Evolutionary conservation across 1,140 invertebrate genomes (phyloP).

Genomic region (Rhopalosiphum maidis): DNA sequence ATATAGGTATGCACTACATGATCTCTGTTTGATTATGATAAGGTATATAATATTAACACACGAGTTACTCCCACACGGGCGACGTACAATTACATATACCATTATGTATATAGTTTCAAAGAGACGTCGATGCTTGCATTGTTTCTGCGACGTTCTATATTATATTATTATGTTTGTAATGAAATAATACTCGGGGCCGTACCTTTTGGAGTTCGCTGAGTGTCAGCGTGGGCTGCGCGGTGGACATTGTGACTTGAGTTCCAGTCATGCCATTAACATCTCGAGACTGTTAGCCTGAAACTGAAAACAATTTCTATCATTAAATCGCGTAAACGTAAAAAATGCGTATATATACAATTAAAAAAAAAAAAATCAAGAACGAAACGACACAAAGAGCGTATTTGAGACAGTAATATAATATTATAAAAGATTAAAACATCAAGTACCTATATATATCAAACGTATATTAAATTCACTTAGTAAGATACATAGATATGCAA

Average conservation of each 20-base stretch:
- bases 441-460: not conserved
- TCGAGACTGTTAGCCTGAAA: conserved; percentile 3
- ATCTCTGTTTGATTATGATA: not conserved
- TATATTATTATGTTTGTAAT: not conserved
- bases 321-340: not conserved
- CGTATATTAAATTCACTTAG: not conserved
- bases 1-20: not conserved
- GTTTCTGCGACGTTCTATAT: not conserved
- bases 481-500: not conserved
- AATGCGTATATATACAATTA: not conserved
- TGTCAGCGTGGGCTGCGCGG: conserved; percentile 45
- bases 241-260: conserved; percentile 45
- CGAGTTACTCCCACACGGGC: not conserved
- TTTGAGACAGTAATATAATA: not conserved
- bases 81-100: not conserved
- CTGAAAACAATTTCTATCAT: not conserved
- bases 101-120: not conserved
- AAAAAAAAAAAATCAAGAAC: not conserved
- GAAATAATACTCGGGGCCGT: not conserved
- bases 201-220: conserved; percentile 56
- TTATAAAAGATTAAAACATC: not conserved
- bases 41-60: not conserved
- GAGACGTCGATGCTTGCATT: not conserved
- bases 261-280: conserved; percentile 18
- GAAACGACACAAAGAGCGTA: not conserved